Percentiles rank a stretch among this genome's conserved stretches.
phyloP scores from a whole-genome alignment of 2,888 invertebrate species.

The Agriopis marginaria region DNA sequence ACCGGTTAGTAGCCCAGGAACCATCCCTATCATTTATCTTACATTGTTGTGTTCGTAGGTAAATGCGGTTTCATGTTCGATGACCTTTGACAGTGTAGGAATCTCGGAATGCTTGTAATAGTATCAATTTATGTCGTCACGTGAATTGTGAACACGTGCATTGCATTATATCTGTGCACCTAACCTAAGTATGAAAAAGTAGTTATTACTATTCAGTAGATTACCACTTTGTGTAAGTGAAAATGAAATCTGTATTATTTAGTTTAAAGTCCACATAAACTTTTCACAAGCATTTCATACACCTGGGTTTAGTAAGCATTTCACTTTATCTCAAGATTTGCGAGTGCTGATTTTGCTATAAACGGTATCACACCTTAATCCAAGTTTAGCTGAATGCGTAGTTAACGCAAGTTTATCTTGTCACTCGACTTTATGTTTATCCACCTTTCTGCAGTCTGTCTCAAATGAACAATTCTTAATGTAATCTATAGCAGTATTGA shows the following conservation, averaged over 20 bases:
- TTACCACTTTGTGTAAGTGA: too few relatives aligned
- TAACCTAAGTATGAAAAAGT: background rate
- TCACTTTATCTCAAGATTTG: conserved; percentile 20
- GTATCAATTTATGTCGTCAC: conserved; percentile 14
- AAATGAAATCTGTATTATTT: too few relatives aligned
- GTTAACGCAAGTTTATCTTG: conserved; percentile 38
- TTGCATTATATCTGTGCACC: background rate
- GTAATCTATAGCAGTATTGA: conserved; percentile 39
- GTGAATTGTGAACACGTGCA: conserved; percentile 1
- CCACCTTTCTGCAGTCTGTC: conserved; percentile 38
- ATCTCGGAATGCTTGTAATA: conserved; percentile 34
- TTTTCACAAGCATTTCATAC: conserved; percentile 2
- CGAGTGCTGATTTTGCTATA: conserved; percentile 18
- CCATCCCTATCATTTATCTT: conserved; percentile 45
- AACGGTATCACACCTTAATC: conserved; percentile 25
- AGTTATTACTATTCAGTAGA: too few relatives aligned
- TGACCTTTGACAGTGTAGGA: conserved; percentile 40
- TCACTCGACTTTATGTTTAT: conserved; percentile 38
- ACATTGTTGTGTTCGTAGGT: conserved; percentile 37
- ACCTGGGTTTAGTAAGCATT: conserved; percentile 6
- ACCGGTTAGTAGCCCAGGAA: conserved; percentile 49
- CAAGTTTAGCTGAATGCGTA: conserved; percentile 31
- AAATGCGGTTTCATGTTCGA: conserved; percentile 41
- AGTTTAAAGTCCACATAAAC: conserved; percentile 1
- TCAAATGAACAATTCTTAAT: conserved; percentile 34